Evolutionary conservation across 2,113 vertebrate genomes (phyloP).

Genomic region (Grantiella picta): DNA sequence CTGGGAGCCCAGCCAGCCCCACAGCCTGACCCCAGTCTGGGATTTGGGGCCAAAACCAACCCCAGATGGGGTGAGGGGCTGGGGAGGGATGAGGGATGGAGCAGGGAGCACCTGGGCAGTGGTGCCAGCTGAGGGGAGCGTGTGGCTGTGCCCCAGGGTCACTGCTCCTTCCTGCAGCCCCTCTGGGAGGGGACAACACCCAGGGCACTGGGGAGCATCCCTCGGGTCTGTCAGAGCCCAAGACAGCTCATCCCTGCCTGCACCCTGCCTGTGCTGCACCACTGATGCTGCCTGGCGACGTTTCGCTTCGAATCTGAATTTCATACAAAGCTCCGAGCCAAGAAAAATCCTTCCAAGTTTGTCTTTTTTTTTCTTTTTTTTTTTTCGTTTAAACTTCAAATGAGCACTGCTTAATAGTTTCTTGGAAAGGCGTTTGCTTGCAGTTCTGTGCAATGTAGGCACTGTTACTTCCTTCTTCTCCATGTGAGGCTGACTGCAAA

Average conservation of each 20-base stretch:
- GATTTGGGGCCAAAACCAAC: not conserved
- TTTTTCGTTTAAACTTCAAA: not conserved
- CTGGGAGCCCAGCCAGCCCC: not conserved
- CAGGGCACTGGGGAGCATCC: not conserved
- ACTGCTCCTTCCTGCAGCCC: not conserved
- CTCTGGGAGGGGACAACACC: rapidly evolving
- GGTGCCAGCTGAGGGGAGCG: rapidly evolving
- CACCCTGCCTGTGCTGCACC: not conserved
- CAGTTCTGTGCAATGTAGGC: not conserved
- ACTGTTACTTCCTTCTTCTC: slow-evolving; percentile 15
- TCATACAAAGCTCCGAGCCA: not conserved
- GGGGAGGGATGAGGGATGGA: rapidly evolving
- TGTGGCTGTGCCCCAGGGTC: not conserved
- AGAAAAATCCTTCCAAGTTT: slow-evolving; percentile 1
- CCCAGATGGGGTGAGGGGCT: rapidly evolving
- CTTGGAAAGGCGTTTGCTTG: slow-evolving; percentile 13
- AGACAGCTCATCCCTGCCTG: rapidly evolving
- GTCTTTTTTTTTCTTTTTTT: not conserved
- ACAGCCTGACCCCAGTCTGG: not conserved
- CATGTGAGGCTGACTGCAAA: not conserved
- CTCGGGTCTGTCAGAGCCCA: not conserved
- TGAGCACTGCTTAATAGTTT: slow-evolving; percentile 26
- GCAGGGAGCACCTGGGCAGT: rapidly evolving
- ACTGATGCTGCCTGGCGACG: not conserved
- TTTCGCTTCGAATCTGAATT: not conserved